phyloP scores from a whole-genome alignment of 2,888 invertebrate genomes.

The Lapara coniferarum region DNA sequence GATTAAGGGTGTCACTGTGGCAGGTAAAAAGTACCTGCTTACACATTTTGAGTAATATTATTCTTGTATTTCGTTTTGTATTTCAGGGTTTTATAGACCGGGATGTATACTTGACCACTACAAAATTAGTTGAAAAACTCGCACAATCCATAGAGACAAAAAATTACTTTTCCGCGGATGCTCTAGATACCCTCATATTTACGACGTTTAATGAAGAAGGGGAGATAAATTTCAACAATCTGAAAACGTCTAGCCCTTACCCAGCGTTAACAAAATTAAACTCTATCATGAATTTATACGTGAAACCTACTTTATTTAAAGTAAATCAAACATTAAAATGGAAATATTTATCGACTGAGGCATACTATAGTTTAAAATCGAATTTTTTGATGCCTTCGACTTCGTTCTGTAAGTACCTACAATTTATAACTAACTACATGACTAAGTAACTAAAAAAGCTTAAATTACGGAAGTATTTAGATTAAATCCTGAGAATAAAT shows the following conservation, averaged over 20 bases:
- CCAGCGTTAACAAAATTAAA: constrained; percentile 53
- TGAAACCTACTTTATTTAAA: constrained; percentile 64
- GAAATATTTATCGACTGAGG: constrained; percentile 57
- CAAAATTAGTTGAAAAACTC: constrained; percentile 52
- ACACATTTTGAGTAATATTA: background rate
- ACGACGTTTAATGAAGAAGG: constrained; percentile 50
- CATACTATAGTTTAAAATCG: constrained; percentile 56
- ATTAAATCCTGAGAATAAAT: too few species aligned
- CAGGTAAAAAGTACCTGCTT: too few species aligned
- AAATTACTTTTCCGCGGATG: constrained; percentile 50
- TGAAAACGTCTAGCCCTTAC: constrained; percentile 60
- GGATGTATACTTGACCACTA: constrained; percentile 52
- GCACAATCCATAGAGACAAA: constrained; percentile 54
- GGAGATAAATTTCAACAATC: constrained; percentile 68
- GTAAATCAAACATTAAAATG: constrained; percentile 66
- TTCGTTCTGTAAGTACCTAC: constrained; percentile 65
- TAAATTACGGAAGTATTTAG: too few species aligned
- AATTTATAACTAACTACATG: constrained; percentile 5
- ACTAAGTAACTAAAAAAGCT: too few species aligned
- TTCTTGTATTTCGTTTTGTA: background rate
- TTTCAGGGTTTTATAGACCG: constrained; percentile 69
- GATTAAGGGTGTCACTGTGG: too few species aligned
- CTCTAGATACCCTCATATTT: constrained; percentile 52
- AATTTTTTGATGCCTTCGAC: constrained; percentile 65
- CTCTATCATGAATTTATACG: constrained; percentile 59